Conservation (phyloP, 2,888 invertebrate genomes). For the Trachelus iudaicus region DNA sequence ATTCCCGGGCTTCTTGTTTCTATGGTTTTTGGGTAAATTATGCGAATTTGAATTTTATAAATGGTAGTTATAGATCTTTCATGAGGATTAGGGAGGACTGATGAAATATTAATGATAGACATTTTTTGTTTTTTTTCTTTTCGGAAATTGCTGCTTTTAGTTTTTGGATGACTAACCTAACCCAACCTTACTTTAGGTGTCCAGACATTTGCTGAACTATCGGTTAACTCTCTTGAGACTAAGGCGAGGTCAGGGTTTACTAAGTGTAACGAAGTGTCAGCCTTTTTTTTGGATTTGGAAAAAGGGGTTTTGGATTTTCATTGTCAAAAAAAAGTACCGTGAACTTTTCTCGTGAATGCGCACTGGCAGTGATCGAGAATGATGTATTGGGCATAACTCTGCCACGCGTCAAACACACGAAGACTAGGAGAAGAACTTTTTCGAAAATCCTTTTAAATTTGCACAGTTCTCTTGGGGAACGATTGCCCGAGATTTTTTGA, state of each 20-base stretch:
- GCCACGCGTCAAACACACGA: not conserved
- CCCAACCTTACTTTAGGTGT: not conserved
- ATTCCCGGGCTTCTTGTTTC: not conserved
- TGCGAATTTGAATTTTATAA: not conserved
- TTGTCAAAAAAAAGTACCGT: not conserved
- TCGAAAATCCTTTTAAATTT: not conserved
- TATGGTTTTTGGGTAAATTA: not conserved
- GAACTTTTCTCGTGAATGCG: not conserved
- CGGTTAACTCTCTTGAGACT: not conserved
- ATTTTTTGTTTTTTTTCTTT: not conserved
- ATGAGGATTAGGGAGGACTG: not conserved
- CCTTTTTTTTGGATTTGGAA: not conserved
- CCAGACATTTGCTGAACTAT: not conserved
- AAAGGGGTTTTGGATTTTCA: not conserved
- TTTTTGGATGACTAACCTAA: not conserved
- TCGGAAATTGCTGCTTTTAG: not conserved
- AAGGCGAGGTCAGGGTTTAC: not conserved
- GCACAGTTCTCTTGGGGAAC: not conserved
- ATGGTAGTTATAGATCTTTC: not conserved
- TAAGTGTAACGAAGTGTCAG: not conserved
- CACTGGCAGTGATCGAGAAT: conserved; percentile 46
- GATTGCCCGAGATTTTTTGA: not conserved
- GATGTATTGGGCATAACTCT: conserved; percentile 39
- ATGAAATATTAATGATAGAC: not conserved
- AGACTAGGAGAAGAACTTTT: not conserved